Base-by-base conservation (phyloP, 35 echinoderm and acorn worm genomes). In the Ophioderma brevispina region DNA sequence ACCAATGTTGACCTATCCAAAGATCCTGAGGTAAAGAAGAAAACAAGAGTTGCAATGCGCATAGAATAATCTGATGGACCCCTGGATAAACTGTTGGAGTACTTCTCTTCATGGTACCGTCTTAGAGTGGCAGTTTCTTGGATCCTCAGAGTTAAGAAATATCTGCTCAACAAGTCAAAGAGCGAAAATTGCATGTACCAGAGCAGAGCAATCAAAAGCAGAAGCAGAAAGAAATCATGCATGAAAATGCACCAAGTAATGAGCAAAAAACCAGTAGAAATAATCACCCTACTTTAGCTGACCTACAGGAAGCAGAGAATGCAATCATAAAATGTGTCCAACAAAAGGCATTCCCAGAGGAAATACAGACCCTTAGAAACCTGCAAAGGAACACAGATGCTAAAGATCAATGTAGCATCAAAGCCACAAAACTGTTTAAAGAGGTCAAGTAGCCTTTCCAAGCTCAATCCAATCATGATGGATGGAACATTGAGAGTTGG, bases 401-500 rank as follows among this genome's bases (percentile, higher is more conserved):
- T 15, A 38, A 70, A n/a, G n/a, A n/a, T n/a, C 0, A 33, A 40
- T 39, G 35, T 31, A n/a, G 8, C 2, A 32, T n/a, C 33, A 0
- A 76, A 40, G n/a, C 3, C 30, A n/a, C 36, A 82, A 25, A 37
- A 39, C 13, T n/a, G 80, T 42, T 75, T 80, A 33, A 96, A 77
- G 81, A 92, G 77, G 46, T 41, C 35, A 10, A 89, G 85, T 40
- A n/a, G 39, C 15, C n/a, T 96, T 2, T 64, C 36, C 13, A 92
- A 41, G 23, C 37, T 96, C 31, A 90, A 92, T 37, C 91, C 91
- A 19, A 70, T 86, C 2, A 34, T 93, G 76, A 36, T 32, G 31
- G 94, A 87, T 33, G 82, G 76, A 41, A 32, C 77, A 17, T 37
- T 93, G 2, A 8, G 36, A 82, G 91, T 86, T 21, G 91, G 90